Conservation (phyloP, 2,113 vertebrate genomes). For the Bucco capensis region DNA sequence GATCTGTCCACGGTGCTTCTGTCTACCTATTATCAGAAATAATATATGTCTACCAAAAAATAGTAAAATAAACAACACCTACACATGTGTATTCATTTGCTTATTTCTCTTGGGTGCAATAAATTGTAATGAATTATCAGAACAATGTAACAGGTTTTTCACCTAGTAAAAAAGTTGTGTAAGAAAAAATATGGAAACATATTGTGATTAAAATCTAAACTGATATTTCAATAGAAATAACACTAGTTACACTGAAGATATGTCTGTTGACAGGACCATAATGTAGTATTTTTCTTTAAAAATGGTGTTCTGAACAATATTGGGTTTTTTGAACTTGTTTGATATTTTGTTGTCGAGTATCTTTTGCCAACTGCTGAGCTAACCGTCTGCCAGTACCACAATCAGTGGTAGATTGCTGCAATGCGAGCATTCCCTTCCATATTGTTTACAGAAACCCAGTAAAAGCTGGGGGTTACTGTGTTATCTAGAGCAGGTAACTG, state of each 20-base stretch:
- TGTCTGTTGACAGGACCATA: too few species aligned
- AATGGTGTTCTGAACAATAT: neutral
- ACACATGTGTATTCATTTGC: rapidly evolving
- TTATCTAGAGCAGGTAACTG: neutral
- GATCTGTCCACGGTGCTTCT: neutral
- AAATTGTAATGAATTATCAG: neutral
- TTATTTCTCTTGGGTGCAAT: neutral
- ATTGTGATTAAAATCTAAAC: neutral
- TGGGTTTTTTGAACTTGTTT: neutral
- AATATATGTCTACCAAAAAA: neutral
- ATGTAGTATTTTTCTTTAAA: neutral
- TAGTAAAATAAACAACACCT: neutral
- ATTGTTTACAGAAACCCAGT: neutral
- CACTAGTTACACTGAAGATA: neutral
- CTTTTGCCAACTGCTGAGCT: neutral
- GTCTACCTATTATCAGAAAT: neutral
- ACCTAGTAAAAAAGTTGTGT: neutral
- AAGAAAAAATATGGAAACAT: neutral
- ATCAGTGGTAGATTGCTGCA: neutral
- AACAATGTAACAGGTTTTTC: neutral
- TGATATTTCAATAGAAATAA: neutral
- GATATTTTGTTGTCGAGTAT: neutral
- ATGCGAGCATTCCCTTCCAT: neutral
- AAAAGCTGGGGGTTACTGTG: neutral
- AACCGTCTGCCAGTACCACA: neutral